Evolutionary conservation across 2,797 vertebrate genomes (phyloP).

Genomic region (Petrocephalus sullivani): DNA sequence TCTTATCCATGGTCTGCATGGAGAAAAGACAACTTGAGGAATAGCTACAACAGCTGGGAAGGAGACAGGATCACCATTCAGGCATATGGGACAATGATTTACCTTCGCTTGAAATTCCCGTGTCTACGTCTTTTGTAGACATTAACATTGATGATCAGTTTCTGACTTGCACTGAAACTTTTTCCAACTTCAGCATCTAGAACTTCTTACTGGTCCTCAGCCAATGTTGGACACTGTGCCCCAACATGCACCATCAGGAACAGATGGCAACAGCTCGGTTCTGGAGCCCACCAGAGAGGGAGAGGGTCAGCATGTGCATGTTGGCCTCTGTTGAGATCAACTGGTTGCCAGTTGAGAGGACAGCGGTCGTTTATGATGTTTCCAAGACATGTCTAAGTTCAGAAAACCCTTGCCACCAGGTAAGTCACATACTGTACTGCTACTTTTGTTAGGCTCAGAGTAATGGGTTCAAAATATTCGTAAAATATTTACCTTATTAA

Average conservation of each 20-base stretch:
- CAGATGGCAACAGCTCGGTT: constrained; percentile 28
- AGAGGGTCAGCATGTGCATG: constrained; percentile 20
- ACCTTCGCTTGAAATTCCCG: constrained; percentile 19
- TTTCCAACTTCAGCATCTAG: background rate
- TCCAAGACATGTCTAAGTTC: background rate
- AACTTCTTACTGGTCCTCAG: background rate
- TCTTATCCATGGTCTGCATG: constrained; percentile 27
- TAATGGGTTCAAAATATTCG: background rate
- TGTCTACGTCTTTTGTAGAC: background rate
- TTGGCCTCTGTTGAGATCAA: constrained; percentile 18
- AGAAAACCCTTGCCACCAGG: constrained; percentile 33
- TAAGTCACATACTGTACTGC: constrained; percentile 32
- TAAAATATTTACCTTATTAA: background rate
- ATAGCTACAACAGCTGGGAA: constrained; percentile 17
- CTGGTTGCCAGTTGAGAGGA: constrained; percentile 23
- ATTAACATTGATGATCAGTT: constrained; percentile 8
- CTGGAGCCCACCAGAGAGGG: constrained; percentile 24
- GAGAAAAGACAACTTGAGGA: background rate
- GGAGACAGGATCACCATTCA: background rate
- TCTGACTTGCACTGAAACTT: constrained; percentile 36
- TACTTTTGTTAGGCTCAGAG: background rate
- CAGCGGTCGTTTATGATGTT: constrained; percentile 16
- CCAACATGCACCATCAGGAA: constrained; percentile 22
- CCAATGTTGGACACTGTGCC: constrained; percentile 16
- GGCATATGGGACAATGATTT: constrained; percentile 26